Percentiles rank a stretch among this genome's conserved stretches.
Evolutionary conservation across 2,113 vertebrate genomes (phyloP).

Genomic region (Pithys albifrons): DNA sequence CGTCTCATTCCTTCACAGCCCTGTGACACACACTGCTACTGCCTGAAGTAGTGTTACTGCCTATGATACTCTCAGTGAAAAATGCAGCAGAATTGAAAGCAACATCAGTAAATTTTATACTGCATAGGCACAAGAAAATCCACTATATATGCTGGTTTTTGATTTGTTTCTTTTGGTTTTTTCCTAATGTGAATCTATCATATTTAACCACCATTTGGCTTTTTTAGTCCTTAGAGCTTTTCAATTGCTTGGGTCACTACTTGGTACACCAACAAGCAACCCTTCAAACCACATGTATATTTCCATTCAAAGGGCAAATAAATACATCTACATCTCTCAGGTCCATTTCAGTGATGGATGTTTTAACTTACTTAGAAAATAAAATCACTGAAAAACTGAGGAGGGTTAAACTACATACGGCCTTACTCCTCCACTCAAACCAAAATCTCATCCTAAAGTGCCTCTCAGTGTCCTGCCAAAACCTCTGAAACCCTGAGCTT

Average conservation of each 20-base stretch:
- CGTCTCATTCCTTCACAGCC: neutral
- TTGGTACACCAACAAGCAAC: neutral
- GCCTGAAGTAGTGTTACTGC: neutral
- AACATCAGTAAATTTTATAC: neutral
- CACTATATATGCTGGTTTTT: neutral
- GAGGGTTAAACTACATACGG: neutral
- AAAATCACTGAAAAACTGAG: neutral
- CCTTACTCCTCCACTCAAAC: neutral
- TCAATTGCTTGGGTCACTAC: neutral
- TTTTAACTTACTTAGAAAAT: neutral
- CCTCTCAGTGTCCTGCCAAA: neutral
- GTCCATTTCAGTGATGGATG: neutral
- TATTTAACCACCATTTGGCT: neutral
- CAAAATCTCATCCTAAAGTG: neutral
- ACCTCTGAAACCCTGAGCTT: neutral
- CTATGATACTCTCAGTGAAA: neutral
- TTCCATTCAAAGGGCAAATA: neutral
- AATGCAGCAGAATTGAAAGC: neutral
- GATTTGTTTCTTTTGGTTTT: neutral
- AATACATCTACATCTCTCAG: neutral
- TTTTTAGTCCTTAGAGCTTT: neutral
- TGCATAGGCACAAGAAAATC: neutral
- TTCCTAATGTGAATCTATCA: neutral
- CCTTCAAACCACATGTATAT: neutral
- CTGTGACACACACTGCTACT: neutral